These are phyloP conservation scores for Auanema freiburgensis DNA, from an alignment of 2,888 invertebrate species.

Conservation along the genomic window DNA sequence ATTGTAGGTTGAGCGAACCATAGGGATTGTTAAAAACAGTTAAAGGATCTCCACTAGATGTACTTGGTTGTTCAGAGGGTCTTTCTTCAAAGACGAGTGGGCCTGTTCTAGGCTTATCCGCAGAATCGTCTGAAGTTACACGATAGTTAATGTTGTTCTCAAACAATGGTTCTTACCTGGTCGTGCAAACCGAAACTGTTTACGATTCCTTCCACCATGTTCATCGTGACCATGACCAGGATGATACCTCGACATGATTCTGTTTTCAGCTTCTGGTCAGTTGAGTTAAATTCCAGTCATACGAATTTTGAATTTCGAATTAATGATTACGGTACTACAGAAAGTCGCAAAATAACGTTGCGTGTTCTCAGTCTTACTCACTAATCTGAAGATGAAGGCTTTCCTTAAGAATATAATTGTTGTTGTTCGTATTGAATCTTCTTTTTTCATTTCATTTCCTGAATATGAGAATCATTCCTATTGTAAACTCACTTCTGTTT, in stretches of 20 bases:
- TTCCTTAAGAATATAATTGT: too few relatives aligned
- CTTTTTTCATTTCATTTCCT: not conserved
- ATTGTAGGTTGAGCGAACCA: constrained; percentile 79
- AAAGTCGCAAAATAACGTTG: too few relatives aligned
- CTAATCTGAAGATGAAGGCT: too few relatives aligned
- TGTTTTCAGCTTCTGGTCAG: not conserved
- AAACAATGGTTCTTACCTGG: constrained; percentile 14
- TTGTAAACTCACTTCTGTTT: not conserved
- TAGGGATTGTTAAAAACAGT: constrained; percentile 74
- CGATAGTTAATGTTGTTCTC: constrained; percentile 1
- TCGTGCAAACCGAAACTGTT: constrained; percentile 21
- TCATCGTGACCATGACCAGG: constrained; percentile 34
- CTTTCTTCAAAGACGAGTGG: constrained; percentile 46
- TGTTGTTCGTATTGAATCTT: not conserved
- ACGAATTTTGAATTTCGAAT: too few relatives aligned
- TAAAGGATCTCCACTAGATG: constrained; percentile 12
- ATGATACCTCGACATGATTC: constrained; percentile 21
- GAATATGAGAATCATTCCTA: not conserved
- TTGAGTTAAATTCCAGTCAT: too few relatives aligned
- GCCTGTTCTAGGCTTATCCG: constrained; percentile 38
- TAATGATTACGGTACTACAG: too few relatives aligned
- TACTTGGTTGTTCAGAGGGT: constrained; percentile 22
- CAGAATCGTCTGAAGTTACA: constrained; percentile 27
- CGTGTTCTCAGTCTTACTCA: too few relatives aligned
- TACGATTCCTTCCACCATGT: not conserved